A percentile compares a stretch with the other conserved stretches of the same genome.
These are phyloP conservation scores for Vanessa atalanta DNA, from an alignment of 1,140 invertebrate species.

Conservation along the genomic window DNA sequence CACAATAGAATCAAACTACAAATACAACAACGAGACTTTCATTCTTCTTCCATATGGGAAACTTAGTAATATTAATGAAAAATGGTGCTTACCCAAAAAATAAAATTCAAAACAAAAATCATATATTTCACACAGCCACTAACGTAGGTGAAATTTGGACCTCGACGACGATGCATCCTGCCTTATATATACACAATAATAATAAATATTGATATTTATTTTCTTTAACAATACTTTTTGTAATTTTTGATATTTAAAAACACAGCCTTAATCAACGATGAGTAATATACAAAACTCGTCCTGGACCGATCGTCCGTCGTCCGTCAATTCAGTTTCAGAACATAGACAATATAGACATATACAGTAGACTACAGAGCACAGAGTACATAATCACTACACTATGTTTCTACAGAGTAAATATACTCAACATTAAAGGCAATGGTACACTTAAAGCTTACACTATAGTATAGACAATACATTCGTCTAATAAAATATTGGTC, in stretches of 20 bases:
- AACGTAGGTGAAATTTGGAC: constrained; percentile 86
- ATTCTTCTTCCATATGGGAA: constrained; percentile 7
- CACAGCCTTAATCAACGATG: constrained; percentile 14
- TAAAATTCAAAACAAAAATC: constrained; percentile 95
- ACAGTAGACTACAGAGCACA: background rate
- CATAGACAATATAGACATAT: constrained; percentile 18
- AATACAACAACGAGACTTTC: constrained; percentile 9
- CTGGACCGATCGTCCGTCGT: background rate
- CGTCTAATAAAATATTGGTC: too few species aligned
- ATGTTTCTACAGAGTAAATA: too few species aligned
- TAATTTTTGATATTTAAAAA: constrained; percentile 4
- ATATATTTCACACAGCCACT: constrained; percentile 96
- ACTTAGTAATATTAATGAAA: constrained; percentile 4
- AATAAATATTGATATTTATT: constrained; percentile 16
- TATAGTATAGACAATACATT: too few species aligned
- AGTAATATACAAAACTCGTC: constrained; percentile 12
- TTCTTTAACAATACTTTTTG: constrained; percentile 13
- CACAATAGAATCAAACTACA: constrained; percentile 19
- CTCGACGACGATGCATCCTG: constrained; percentile 81
- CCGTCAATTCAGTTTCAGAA: constrained; percentile 17
- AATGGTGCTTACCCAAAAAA: constrained; percentile 90
- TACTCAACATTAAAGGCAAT: too few species aligned
- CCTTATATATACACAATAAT: background rate
- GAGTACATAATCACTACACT: background rate
- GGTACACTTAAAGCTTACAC: too few species aligned